Base-by-base conservation (phyloP, 2,797 vertebrate species). In the Lerista edwardsae region DNA sequence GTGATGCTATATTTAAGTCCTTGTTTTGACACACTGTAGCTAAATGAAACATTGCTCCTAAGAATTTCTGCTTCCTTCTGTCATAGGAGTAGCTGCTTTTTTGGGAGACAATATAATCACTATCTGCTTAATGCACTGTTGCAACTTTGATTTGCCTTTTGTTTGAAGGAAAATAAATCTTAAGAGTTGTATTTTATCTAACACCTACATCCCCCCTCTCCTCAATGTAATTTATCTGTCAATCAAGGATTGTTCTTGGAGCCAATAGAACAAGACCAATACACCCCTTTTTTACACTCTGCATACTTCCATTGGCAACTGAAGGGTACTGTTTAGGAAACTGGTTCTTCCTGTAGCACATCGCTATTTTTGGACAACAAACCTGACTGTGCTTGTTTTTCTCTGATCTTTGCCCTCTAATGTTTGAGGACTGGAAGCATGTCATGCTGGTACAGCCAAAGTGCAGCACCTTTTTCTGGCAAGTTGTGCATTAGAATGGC, bases 281-380 rank as follows among this genome's bases (percentile, higher is more conserved):
- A n/a, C 3, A 1, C n/a, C 25, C 68, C 47, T 75, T 1, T 27
- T 71, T 19, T 25, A 0, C 27, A 7, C 0, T 62, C 11, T 0
- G 5, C 1, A 25, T 31, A 41, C 65, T 87, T 39, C 80, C n/a
- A 31, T 6, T 9, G 0, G 23, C 74, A 36, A 64, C 73, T 11
- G 55, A 41, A 69, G 25, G 11, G 51, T 55, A 55, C 14, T 55
- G 51, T 29, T 68, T 6, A 34, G 21, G 3, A 55, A 27, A 71
- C 67, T 1, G 39, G 57, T 39, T 27, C 78, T 73, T 84, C 55
- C 82, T 2, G 0, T 29, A 31, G 64, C 2, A 0, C 36, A 5
- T 82, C 57, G 87, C 83, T 94, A 88, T 93, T 94, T 93, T 84
- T 87, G 91, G 91, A 88, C 34, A 62, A n/a, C 55, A 8, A 81